These are phyloP conservation scores for Notospermus geniculatus DNA, from an alignment of 1,140 invertebrate species.

Conservation along the genomic window DNA sequence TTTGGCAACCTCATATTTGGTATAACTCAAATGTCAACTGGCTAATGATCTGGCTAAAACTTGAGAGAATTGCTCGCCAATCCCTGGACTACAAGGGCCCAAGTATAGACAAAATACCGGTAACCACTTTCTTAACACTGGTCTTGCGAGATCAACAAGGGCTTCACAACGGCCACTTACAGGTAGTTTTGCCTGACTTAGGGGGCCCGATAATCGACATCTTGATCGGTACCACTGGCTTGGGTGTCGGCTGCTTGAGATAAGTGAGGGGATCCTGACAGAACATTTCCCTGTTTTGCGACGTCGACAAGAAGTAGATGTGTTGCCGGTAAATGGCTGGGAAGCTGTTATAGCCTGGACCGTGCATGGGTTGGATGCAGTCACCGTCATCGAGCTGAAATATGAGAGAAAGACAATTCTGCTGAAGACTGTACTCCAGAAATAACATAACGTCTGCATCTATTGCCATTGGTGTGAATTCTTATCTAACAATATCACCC, in stretches of 20 bases:
- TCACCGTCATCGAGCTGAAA: constrained; percentile 49
- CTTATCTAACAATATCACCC: no score
- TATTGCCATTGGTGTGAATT: no score
- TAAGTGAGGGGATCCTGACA: constrained; percentile 49
- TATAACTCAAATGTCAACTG: no score
- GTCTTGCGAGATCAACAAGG: no score
- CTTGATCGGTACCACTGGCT: constrained; percentile 53
- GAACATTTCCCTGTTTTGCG: constrained; percentile 42
- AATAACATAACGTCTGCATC: no score
- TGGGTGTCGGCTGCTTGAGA: constrained; percentile 47
- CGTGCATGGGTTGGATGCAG: constrained; percentile 52
- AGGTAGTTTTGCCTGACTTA: constrained; percentile 55
- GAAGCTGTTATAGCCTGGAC: constrained; percentile 40
- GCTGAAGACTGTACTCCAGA: not conserved
- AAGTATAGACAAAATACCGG: no score
- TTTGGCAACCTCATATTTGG: no score
- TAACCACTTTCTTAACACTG: no score
- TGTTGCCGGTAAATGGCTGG: constrained; percentile 52
- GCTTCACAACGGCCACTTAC: constrained; percentile 44
- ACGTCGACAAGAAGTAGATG: constrained; percentile 50
- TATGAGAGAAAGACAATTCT: not conserved
- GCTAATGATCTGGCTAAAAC: no score
- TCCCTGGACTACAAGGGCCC: no score
- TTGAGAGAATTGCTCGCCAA: no score
- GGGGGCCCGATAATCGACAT: constrained; percentile 56